A percentile compares a stretch with the other conserved stretches of the same genome.
These are phyloP conservation scores for Eulemur mongoz DNA, from an alignment of 2,797 vertebrate species.

Conservation along the genomic window DNA sequence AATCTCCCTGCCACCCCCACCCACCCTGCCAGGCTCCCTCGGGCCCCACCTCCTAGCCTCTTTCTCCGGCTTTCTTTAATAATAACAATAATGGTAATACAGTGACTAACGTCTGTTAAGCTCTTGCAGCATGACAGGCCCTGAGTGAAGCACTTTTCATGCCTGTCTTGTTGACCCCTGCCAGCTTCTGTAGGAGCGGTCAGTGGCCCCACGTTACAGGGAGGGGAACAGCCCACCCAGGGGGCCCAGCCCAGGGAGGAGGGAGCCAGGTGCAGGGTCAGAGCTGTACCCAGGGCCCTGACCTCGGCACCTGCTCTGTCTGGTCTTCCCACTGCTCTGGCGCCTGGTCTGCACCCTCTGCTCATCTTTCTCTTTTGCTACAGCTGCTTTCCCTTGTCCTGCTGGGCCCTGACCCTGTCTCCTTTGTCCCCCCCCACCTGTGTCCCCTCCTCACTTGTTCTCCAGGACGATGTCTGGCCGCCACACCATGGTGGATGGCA, in stretches of 20 bases:
- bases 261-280: not conserved
- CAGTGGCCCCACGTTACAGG: not conserved
- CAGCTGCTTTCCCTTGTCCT: not conserved
- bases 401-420: no score
- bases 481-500: conserved; percentile 96
- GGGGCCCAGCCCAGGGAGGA: not conserved
- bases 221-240: not conserved
- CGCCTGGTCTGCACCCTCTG: not conserved
- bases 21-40: not conserved
- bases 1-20: no score
- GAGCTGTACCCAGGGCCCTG: not conserved
- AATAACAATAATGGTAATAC: not conserved
- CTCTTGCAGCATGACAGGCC: not conserved
- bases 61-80: not conserved
- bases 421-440: accelerated
- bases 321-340: accelerated
- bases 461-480: conserved; percentile 94
- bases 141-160: not conserved
- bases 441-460: conserved; percentile 91
- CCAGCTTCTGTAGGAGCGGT: not conserved
- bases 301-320: not conserved
- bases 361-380: not conserved
- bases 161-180: not conserved
- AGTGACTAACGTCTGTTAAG: not conserved
- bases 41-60: not conserved